Evolutionary conservation across 2,888 invertebrate genomes (phyloP).

Genomic region (Bibio marci): DNA sequence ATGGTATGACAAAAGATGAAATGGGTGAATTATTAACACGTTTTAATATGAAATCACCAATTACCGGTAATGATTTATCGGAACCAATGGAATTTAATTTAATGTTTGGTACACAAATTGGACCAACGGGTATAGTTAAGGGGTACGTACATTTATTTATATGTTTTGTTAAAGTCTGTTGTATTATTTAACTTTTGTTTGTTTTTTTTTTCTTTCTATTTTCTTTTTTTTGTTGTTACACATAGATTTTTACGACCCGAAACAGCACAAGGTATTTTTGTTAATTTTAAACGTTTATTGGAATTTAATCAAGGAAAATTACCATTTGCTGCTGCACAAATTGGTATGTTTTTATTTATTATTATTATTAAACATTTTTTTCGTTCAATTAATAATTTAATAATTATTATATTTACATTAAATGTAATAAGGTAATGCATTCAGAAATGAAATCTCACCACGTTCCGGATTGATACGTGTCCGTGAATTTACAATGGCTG

Average conservation of each 20-base stretch:
- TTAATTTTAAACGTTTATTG: constrained; percentile 92
- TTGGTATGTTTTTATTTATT: constrained; percentile 42
- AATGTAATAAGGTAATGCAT: constrained; percentile 49
- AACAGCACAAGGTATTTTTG: constrained; percentile 99
- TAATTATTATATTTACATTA: constrained; percentile 20
- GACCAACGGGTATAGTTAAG: constrained; percentile 87
- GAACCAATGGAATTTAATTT: constrained; percentile 97
- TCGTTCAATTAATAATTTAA: not conserved
- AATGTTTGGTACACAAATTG: constrained; percentile 97
- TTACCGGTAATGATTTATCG: constrained; percentile 84
- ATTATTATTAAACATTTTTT: constrained; percentile 30
- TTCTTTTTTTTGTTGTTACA: constrained; percentile 10
- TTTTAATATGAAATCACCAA: constrained; percentile 86
- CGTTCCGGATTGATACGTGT: constrained; percentile 89
- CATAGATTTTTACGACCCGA: constrained; percentile 83
- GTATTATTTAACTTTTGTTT: not conserved
- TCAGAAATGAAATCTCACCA: constrained; percentile 98
- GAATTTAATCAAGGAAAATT: constrained; percentile 93
- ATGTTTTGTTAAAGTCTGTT: not conserved
- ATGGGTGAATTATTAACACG: constrained; percentile 72
- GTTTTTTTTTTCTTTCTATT: too few species aligned
- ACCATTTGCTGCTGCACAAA: constrained; percentile 98
- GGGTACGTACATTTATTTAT: constrained; percentile 33
- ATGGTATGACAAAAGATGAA: constrained; percentile 62
- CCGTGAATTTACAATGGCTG: constrained; percentile 98